phyloP scores from a whole-genome alignment of 1,140 invertebrate genomes.

The Drosophila nasuta region DNA sequence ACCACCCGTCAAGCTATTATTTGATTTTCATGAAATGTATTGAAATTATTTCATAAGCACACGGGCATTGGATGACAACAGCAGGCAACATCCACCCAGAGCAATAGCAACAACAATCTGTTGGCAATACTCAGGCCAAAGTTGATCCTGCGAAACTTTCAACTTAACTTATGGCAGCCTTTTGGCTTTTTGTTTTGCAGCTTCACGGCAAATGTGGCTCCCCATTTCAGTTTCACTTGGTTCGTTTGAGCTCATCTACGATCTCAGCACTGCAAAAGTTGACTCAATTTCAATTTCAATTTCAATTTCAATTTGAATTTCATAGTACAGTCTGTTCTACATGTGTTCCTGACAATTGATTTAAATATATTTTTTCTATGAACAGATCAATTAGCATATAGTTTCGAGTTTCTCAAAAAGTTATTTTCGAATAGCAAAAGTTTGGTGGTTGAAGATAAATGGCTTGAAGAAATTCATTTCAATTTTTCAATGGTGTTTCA shows the following conservation, averaged over 20 bases:
- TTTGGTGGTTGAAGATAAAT: too few relatives aligned
- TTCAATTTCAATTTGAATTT: too few relatives aligned
- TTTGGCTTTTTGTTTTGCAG: conserved; percentile 14
- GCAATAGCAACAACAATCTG: not conserved
- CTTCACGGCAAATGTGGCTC: not conserved
- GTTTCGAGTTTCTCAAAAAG: too few relatives aligned
- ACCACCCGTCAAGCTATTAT: conserved; percentile 2
- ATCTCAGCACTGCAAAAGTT: not conserved
- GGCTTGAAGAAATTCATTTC: too few relatives aligned
- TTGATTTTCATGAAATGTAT: conserved; percentile 42
- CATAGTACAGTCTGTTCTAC: too few relatives aligned
- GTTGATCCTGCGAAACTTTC: conserved; percentile 22
- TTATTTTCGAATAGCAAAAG: too few relatives aligned
- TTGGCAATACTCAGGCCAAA: not conserved
- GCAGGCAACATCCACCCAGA: not conserved
- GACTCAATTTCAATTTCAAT: not conserved
- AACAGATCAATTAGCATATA: too few relatives aligned
- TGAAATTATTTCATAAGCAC: conserved; percentile 48
- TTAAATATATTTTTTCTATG: too few relatives aligned
- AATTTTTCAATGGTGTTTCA: too few relatives aligned
- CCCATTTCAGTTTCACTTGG: not conserved
- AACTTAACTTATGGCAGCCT: conserved; percentile 8
- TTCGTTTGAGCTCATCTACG: not conserved
- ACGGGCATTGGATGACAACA: conserved; percentile 15
- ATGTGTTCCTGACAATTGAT: too few relatives aligned